Base-by-base conservation (phyloP, 1,140 invertebrate species). In the Drosophila suzukii region DNA sequence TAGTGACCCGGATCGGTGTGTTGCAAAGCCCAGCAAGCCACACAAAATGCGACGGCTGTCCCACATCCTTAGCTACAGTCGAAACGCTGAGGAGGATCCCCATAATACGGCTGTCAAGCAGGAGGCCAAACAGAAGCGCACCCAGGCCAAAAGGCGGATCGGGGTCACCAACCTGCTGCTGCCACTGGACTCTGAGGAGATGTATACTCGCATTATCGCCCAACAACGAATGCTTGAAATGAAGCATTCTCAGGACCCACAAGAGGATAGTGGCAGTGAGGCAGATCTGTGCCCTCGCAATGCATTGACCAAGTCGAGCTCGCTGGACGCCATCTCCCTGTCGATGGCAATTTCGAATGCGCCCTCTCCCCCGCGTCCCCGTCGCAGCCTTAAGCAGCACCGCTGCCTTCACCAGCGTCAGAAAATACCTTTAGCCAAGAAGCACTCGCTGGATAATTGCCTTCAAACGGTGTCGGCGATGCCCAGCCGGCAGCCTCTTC, bases 1-100 rank as follows among this genome's bases (percentile, higher is more conserved):
- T 24, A 49, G 13, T 17, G 30, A 17, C 5, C 20, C 46, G 59
- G 75, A 84, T 44, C 30, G 20, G 5, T 41, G 43, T 8, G 17
- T 17, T 6, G 13, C 34, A 24, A 63, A 63, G 13, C 43, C 78
- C 39, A 63, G 76, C 70, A 75, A 92, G 65, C 72, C 83, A 43
- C 81, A 81, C 44, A 92, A 91, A 75, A 92, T 92, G 78, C 81
- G 92, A 32, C 80, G 91, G 27, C 86, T 92, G 53, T 92, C 92
- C 17, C 85, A 92, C 75, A 92, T 92, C 50, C 73, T 92, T 12
- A 85, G 83, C 43, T 90, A 92, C 13, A 73, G 56, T 46, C 81
- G 81, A 55, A 65, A 73, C 12, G 17, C 17, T 38, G 59, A 43
- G 17, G 67, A 78, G 3, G 54, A 60, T 30, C 43, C 34, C 12